Base-by-base conservation (phyloP, 2,113 vertebrate genomes). In the Trinectes maculatus region DNA sequence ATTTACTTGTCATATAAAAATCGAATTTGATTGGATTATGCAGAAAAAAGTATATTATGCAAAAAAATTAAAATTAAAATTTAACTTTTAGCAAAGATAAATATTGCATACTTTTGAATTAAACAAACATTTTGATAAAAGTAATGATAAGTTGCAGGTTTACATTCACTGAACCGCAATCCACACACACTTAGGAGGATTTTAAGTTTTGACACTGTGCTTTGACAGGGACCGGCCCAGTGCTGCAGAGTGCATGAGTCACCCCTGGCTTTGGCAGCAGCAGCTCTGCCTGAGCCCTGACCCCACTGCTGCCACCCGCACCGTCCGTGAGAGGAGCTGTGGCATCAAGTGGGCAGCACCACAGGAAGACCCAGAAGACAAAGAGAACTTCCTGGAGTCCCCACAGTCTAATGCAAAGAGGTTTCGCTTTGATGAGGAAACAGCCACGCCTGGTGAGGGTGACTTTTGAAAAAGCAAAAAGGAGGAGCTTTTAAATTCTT, bases 301-400 rank as follows among this genome's bases (percentile, higher is more conserved):
- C 47, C 90, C 71, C 58, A 76, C 76, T 63, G 72, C 82, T 58
- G 61, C 18, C 60, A 71, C 21, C 75, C 85, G 90, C 72, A 36
- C 81, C 51, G 25, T 64, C 58, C 83, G 92, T 13, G 95, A 96
- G 19, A 64, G 91, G 60, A 93, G 85, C 76, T 80, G 78, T 0
- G 91, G 91, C 43, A 36, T 34, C 3, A 95, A 94, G 70, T 79
- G 93, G 77, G 76, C 87, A 0, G 93, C 93, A 61, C 91, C 72
- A 6, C 87, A 77, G 51, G 89, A 93, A 3, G 77, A 94, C 74
- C 92, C 79, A 3, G 96, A 97, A 19, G 95, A 98, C 92, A 98
- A 98, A 82, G 96, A 98, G 84, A 98, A 98, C 86, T 93, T 96
- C 73, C 92, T 94, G 22, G 95, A 97, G 62, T 94, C 93, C 0